phyloP scores from a whole-genome alignment of 2,888 invertebrate genomes.

The Ectemnius continuus region DNA sequence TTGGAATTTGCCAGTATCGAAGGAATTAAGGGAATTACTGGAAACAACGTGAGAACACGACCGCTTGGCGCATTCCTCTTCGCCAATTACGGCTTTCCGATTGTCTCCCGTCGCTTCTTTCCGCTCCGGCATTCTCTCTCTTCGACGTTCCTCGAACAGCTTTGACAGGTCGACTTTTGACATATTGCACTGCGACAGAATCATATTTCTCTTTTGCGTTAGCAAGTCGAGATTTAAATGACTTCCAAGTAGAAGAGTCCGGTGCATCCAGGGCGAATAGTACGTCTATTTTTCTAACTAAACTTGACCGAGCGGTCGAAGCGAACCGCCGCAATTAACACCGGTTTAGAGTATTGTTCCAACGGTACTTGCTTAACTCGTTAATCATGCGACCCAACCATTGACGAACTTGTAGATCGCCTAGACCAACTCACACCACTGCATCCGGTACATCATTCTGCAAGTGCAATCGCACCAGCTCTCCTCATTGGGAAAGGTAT shows the following conservation, averaged over 20 bases:
- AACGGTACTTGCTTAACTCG: slow-evolving; percentile 64
- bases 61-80: slow-evolving; percentile 15
- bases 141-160: slow-evolving; percentile 30
- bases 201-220: no score
- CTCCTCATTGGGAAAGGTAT: neutral
- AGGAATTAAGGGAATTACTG: slow-evolving; percentile 45
- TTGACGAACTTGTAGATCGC: slow-evolving; percentile 28
- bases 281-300: slow-evolving; percentile 39
- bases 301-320: slow-evolving; percentile 29
- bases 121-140: slow-evolving; percentile 4
- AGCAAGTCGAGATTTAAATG: no score
- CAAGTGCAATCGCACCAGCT: neutral
- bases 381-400: slow-evolving; percentile 53
- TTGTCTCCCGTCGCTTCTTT: slow-evolving; percentile 40
- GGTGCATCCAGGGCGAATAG: slow-evolving; percentile 4
- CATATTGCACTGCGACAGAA: neutral
- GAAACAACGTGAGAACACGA: slow-evolving; percentile 36
- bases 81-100: slow-evolving; percentile 44
- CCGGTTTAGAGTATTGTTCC: slow-evolving; percentile 66
- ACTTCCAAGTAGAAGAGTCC: no score
- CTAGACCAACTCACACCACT: neutral
- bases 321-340: slow-evolving; percentile 58
- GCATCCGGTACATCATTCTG: neutral
- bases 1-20: slow-evolving; percentile 50
- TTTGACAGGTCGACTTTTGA: slow-evolving; percentile 1